A percentile compares a stretch with the other conserved stretches of the same genome.
These are phyloP conservation scores for Dasyurus viverrinus DNA, from an alignment of 2,113 vertebrate species.

Conservation along the genomic window DNA sequence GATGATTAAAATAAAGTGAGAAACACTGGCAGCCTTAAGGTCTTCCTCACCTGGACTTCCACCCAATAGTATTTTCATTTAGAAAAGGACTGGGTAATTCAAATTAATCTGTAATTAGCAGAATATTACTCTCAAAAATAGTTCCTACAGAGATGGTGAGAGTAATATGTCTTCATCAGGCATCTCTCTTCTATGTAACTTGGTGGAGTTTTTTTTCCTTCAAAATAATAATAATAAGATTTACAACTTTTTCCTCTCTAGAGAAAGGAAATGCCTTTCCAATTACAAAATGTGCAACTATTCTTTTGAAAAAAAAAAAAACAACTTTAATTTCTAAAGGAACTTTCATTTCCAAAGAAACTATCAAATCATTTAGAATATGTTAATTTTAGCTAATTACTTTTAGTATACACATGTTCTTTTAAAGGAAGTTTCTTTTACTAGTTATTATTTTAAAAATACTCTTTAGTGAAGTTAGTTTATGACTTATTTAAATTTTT, in stretches of 20 bases:
- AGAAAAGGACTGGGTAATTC: background rate
- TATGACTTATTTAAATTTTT: constrained; percentile 39
- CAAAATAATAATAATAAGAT: constrained; percentile 3
- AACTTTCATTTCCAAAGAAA: background rate
- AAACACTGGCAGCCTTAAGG: background rate
- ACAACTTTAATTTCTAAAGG: background rate
- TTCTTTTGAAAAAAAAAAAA: background rate
- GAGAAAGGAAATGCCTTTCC: constrained; percentile 12
- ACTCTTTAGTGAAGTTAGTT: constrained; percentile 20
- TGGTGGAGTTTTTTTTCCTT: constrained; percentile 33
- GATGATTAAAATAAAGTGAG: background rate
- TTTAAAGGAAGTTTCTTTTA: background rate
- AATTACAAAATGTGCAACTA: background rate
- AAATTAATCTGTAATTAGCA: background rate
- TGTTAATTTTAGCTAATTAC: background rate
- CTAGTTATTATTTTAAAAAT: constrained; percentile 36
- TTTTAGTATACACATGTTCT: background rate
- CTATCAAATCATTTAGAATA: constrained; percentile 24
- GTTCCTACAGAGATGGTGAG: too few relatives aligned
- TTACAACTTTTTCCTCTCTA: constrained; percentile 39
- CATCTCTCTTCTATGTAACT: background rate
- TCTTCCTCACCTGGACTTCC: background rate
- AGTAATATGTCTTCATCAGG: background rate
- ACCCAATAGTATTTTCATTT: background rate
- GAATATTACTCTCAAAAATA: background rate